Base-by-base conservation (phyloP, 1,140 invertebrate genomes). In the Drosophila micromelanica region DNA sequence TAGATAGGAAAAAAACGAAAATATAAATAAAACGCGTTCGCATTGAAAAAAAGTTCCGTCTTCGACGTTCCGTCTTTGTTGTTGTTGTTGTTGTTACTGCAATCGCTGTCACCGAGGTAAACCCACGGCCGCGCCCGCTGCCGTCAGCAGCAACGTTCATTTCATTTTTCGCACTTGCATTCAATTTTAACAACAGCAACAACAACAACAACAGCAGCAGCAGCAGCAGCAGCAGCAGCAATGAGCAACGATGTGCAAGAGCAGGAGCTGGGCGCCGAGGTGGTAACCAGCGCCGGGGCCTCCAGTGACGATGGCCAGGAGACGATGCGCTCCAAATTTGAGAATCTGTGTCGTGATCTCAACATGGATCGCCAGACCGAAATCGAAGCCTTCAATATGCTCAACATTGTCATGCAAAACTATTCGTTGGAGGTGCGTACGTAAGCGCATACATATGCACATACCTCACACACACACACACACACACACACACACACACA, bases 361-460 rank as follows among this genome's bases (percentile, higher is more conserved):
- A 92, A 92, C 68, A 91, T 92, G 90, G 91, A 92, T 61, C 57
- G 71, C 0, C 75, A 80, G 38, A 92, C 91, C 5, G 91, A 92
- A 55, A 74, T 78, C n/a, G 57, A 70, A n/a, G 76, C 90, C 23
- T 91, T 69, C 38, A 57, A 76, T 7, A 91, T 78, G 72, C 89
- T 75, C 32, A 37, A 52, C 0, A 76, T 91, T 30, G 82, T 91
- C 17, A 67, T 70, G 5, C 67, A 90, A 49, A 78, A 78, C 9
- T 91, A 70, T 15, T 78, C 84, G 3, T 45, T 92, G n/a, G 90
- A 92, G 68, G 91, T 92, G 62, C 65, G 68, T 76, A 27, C 48
- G 55, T 35, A 75, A 52, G 49, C 11, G 11, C 46, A 42, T 55
- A 40, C 12, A 61, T 37, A 13, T 27, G 32, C 20, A 37, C 46